phyloP scores from a whole-genome alignment of 2,888 invertebrate genomes.

The Hetaerina titia region DNA sequence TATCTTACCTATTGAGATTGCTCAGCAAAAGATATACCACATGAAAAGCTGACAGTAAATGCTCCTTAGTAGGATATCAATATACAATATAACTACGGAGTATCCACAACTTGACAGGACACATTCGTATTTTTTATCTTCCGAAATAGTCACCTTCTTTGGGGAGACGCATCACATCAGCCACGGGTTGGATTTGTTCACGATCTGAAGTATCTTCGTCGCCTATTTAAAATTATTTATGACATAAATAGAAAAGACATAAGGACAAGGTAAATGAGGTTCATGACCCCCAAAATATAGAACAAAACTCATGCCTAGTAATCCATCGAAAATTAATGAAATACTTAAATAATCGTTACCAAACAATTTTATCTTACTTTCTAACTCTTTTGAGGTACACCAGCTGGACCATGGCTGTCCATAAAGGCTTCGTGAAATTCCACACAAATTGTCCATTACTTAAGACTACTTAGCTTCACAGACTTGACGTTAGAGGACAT shows the following conservation, averaged over 20 bases:
- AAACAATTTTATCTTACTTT: constrained; percentile 12
- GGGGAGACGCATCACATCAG: constrained; percentile 61
- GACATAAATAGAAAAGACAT: constrained; percentile 1
- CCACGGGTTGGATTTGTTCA: constrained; percentile 46
- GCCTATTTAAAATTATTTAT: not conserved
- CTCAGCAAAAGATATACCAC: not conserved
- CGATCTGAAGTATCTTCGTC: not conserved
- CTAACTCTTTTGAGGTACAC: constrained; percentile 2
- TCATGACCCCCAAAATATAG: not conserved
- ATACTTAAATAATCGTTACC: not conserved
- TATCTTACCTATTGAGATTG: no score
- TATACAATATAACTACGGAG: not conserved
- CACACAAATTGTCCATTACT: constrained; percentile 46
- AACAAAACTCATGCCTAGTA: not conserved
- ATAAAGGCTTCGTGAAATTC: constrained; percentile 46
- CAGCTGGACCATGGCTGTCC: constrained; percentile 58
- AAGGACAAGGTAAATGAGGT: not conserved
- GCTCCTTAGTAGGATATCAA: no score
- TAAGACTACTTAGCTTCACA: constrained; percentile 28
- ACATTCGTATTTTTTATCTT: not conserved
- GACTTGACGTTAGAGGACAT: constrained; percentile 54
- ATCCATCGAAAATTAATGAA: not conserved
- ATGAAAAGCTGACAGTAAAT: no score
- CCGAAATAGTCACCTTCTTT: constrained; percentile 63
- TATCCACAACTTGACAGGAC: not conserved